Evolutionary conservation across 2,888 invertebrate species (phyloP).

Genomic region (Apodemia hepburni): DNA sequence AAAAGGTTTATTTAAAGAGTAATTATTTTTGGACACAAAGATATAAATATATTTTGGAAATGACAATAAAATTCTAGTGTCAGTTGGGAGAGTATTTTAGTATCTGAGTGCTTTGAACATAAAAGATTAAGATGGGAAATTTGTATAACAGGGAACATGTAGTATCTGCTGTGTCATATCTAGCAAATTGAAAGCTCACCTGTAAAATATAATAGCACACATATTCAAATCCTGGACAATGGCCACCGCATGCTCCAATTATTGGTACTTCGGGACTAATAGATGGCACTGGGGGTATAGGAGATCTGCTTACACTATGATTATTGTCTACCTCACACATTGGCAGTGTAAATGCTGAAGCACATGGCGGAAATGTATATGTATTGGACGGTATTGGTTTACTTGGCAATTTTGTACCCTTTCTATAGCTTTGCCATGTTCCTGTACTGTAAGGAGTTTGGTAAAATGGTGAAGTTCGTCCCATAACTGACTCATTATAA

Average conservation of each 20-base stretch:
- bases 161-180: too few relatives aligned
- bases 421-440: slow-evolving; percentile 60
- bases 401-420: slow-evolving; percentile 46
- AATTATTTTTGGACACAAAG: too few relatives aligned
- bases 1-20: too few relatives aligned
- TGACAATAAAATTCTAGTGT: too few relatives aligned
- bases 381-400: slow-evolving; percentile 44
- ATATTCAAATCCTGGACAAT: slow-evolving; percentile 85
- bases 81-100: too few relatives aligned
- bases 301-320: slow-evolving; percentile 47
- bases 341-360: slow-evolving; percentile 68
- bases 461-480: slow-evolving; percentile 70
- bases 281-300: slow-evolving; percentile 55
- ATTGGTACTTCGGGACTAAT: slow-evolving; percentile 76
- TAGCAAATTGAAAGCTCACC: slow-evolving; percentile 49
- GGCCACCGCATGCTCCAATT: slow-evolving; percentile 84
- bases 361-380: slow-evolving; percentile 64
- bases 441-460: slow-evolving; percentile 68
- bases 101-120: too few relatives aligned
- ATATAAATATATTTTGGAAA: too few relatives aligned
- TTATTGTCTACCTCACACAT: slow-evolving; percentile 52
- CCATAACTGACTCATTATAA: slow-evolving; percentile 52
- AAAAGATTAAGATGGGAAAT: too few relatives aligned
- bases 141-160: too few relatives aligned
- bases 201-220: slow-evolving; percentile 86